Conservation (phyloP, 2,797 vertebrate genomes). For the Sebastes vulpes region DNA sequence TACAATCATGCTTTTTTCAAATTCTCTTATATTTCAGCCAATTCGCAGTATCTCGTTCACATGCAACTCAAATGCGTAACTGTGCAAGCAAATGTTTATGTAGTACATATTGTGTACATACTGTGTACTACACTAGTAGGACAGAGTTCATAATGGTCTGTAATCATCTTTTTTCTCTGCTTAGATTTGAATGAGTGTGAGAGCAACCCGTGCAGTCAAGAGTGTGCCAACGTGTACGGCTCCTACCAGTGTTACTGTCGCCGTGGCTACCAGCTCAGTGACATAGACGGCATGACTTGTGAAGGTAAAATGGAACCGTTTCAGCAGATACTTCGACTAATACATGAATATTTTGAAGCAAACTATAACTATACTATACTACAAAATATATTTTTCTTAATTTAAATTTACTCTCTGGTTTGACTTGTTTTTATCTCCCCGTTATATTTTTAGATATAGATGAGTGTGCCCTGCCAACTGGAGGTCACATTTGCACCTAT, state of each 20-base stretch:
- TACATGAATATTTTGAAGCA: not conserved
- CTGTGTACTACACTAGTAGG: not conserved
- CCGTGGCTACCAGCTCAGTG: constrained; percentile 96
- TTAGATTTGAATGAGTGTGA: constrained; percentile 95
- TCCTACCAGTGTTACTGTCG: constrained; percentile 99
- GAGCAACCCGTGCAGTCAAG: constrained; percentile 93
- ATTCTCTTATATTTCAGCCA: not conserved
- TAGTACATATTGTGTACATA: not conserved
- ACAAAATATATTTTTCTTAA: not conserved
- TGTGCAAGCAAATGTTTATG: not conserved
- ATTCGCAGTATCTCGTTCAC: not conserved
- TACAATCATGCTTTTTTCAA: not conserved
- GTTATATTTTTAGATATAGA: constrained; percentile 90
- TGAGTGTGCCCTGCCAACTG: constrained; percentile 95
- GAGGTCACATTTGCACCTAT: constrained; percentile 97
- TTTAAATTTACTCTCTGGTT: not conserved
- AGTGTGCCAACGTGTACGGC: constrained; percentile 96
- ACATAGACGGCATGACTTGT: constrained; percentile 93
- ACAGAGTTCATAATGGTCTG: not conserved
- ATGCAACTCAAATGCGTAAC: not conserved
- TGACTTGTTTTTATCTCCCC: not conserved
- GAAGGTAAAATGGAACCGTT: constrained; percentile 87
- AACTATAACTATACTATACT: not conserved
- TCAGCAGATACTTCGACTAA: not conserved
- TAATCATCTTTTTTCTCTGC: not conserved